phyloP scores from a whole-genome alignment of 2,797 vertebrate species.

The Rhynchotus rufescens region DNA sequence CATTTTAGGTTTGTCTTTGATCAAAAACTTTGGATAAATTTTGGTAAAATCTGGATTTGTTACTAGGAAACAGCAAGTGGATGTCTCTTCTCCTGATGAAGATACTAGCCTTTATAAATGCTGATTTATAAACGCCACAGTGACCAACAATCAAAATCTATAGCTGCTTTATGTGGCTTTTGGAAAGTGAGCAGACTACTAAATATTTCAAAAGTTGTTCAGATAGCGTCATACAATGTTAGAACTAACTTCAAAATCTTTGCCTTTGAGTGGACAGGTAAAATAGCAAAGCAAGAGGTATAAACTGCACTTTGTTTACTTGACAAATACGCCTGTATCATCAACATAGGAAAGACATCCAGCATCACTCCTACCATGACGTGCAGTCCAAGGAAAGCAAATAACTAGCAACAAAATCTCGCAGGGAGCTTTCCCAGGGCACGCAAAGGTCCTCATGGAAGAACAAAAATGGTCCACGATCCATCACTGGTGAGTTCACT shows the following conservation, averaged over 20 bases:
- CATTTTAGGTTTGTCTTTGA: background rate
- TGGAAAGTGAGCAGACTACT: background rate
- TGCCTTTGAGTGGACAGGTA: background rate
- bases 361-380: slow-evolving; percentile 38
- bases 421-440: slow-evolving; percentile 24
- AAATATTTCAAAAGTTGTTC: background rate
- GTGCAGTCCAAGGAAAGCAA: slow-evolving; percentile 57
- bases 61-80: background rate
- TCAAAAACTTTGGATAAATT: background rate
- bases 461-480: background rate
- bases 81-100: too few relatives aligned
- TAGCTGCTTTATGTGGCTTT: background rate
- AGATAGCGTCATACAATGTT: background rate
- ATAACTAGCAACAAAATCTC: background rate
- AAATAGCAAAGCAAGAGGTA: slow-evolving; percentile 16
- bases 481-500: background rate
- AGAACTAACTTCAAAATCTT: background rate
- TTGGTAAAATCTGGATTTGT: background rate
- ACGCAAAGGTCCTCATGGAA: background rate
- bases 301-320: slow-evolving; percentile 34
- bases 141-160: background rate
- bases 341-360: slow-evolving; percentile 52
- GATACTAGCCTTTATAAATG: background rate
- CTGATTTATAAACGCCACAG: background rate
- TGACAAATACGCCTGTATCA: slow-evolving; percentile 32